Evolutionary conservation across 2,113 vertebrate genomes (phyloP), one percentile per base, ranked within the genome.

Genomic region (Perca schrenkii): DNA sequence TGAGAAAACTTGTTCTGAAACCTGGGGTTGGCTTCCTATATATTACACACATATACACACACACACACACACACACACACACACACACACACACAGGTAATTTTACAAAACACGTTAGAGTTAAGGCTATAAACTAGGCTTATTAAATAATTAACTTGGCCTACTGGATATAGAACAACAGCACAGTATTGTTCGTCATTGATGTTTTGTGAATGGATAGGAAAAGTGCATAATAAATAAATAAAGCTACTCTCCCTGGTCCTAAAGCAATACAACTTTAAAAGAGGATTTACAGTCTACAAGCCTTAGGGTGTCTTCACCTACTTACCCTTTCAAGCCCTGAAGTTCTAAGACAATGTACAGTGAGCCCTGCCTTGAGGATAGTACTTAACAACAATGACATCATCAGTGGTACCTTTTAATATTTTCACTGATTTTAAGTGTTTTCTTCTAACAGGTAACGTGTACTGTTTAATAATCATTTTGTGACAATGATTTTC

Each of bases 241-340:
- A 57, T 43, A 11, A 64, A n/a, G 25, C 36, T 49, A 31, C 52
- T 12, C 3, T 22, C 58, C 72, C 14, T 46, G 67, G 8, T 64
- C 47, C 70, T 15, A 2, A 72, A 74, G 50, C 36, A 40, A 28
- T 63, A 53, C 3, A 40, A 46, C 8, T 46, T 46, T 57, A 46
- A 19, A 54, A 19, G 13, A 56, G 1, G 19, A 56, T 40, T n/a
- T 36, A 10, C 21, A 22, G 52, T 57, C 28, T 28, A 40, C 52
- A 56, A 22, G 21, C 50, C 36, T 50, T 3, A 36, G 28, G 7
- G 14, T 12, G 19, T 40, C n/a, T 22, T 53, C 67, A 80, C 67
- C 72, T 46, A 14, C 47, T 71, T 5, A 47, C 36, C 17, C 53
- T 82, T 46, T 49, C 3, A 57, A 79, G 65, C 47, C 13, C 40